phyloP scores from a whole-genome alignment of 1,140 invertebrate species.

The Drosophila malerkotliana region DNA sequence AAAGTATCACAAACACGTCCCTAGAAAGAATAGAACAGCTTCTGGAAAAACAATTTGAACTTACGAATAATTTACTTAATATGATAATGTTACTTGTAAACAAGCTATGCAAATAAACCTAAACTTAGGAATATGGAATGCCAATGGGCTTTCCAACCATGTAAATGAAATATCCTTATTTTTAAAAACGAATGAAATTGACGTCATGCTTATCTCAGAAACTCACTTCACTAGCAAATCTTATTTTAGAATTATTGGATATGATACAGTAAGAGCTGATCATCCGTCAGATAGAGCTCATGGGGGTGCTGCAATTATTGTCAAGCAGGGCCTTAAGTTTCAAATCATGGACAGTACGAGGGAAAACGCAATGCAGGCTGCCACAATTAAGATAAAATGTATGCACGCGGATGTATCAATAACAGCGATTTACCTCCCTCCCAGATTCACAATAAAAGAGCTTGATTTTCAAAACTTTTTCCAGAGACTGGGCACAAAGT shows the following conservation, averaged over 20 bases:
- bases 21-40: conserved; percentile 29
- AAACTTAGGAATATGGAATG: conserved; percentile 31
- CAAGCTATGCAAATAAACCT: conserved; percentile 37
- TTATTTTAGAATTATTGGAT: conserved; percentile 30
- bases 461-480: no score
- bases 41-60: conserved; percentile 20
- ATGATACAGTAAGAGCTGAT: conserved; percentile 2
- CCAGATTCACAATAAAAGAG: no score
- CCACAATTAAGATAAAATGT: background rate
- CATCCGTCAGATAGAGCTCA: conserved; percentile 32
- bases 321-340: conserved; percentile 21
- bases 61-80: conserved; percentile 34
- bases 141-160: conserved; percentile 31
- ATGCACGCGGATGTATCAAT: background rate
- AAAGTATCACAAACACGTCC: conserved; percentile 4
- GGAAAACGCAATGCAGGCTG: background rate
- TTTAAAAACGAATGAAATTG: conserved; percentile 19
- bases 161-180: conserved; percentile 33
- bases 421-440: no score
- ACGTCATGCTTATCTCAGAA: conserved; percentile 51
- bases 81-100: conserved; percentile 34
- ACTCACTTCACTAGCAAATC: conserved; percentile 47
- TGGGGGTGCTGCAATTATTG: conserved; percentile 28
- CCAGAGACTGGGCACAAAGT: no score
- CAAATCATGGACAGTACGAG: conserved; percentile 10